Evolutionary conservation across 2,888 invertebrate species (phyloP).

Genomic region (Drosophila siamana): DNA sequence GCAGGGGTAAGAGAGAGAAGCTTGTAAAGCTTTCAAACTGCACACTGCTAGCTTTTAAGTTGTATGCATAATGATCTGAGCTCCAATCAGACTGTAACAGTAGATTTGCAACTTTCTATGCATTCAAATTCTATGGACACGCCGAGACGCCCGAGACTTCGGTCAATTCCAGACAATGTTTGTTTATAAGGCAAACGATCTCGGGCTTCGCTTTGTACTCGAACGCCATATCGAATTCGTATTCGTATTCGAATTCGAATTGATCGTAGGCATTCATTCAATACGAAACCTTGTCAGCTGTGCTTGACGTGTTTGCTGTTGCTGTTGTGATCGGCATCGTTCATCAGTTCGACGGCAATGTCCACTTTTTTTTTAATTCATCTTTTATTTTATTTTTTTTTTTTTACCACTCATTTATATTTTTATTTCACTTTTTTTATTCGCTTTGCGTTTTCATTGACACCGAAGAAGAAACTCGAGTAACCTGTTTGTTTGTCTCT

Average conservation of each 20-base stretch:
- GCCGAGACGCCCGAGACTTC: slow-evolving; percentile 11
- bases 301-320: slow-evolving; percentile 4
- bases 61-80: slow-evolving; percentile 45
- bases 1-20: slow-evolving; percentile 23
- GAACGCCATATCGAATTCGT: slow-evolving; percentile 8
- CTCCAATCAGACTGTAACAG: slow-evolving; percentile 40
- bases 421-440: slow-evolving; percentile 33
- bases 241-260: slow-evolving; percentile 5
- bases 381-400: slow-evolving; percentile 50
- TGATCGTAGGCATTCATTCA: not conserved
- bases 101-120: slow-evolving; percentile 66
- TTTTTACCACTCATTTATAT: slow-evolving; percentile 40
- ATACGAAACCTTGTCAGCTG: slow-evolving; percentile 49
- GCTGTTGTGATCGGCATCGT: slow-evolving; percentile 27
- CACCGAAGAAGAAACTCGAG: slow-evolving; percentile 79
- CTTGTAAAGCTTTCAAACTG: slow-evolving; percentile 46
- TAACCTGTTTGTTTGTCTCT: slow-evolving; percentile 72
- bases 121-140: slow-evolving; percentile 58
- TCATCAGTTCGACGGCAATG: slow-evolving; percentile 42
- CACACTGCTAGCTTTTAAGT: slow-evolving; percentile 45
- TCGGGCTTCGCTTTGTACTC: slow-evolving; percentile 10
- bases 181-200: slow-evolving; percentile 27
- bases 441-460: slow-evolving; percentile 68
- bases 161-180: slow-evolving; percentile 11
- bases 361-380: slow-evolving; percentile 51